Evolutionary conservation across 2,888 invertebrate species (phyloP).

Genomic region (Sinelater perroti): DNA sequence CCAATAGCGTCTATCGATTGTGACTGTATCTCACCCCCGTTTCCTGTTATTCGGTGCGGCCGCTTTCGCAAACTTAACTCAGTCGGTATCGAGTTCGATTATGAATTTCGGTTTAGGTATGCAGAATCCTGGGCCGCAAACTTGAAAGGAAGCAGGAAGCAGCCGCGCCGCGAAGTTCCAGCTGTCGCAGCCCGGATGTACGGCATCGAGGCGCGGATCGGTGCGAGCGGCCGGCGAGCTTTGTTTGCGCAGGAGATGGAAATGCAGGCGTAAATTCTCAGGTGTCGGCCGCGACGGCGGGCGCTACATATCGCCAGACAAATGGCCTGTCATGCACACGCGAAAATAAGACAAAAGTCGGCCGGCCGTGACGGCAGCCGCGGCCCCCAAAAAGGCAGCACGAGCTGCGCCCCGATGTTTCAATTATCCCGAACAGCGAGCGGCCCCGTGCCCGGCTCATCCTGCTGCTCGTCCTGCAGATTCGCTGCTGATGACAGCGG

Average conservation of each 20-base stretch:
- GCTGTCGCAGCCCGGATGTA: too few relatives aligned
- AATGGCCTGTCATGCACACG: constrained; percentile 35
- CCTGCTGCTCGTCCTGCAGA: constrained; percentile 31
- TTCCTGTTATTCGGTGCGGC: too few relatives aligned
- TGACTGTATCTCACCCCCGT: too few relatives aligned
- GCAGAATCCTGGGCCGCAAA: too few relatives aligned
- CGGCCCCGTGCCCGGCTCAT: constrained; percentile 28
- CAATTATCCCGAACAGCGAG: constrained; percentile 34
- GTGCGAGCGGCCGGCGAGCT: too few relatives aligned
- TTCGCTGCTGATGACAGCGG: constrained; percentile 37
- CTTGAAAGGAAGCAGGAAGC: too few relatives aligned
- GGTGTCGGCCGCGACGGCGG: constrained; percentile 33
- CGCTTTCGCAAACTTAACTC: too few relatives aligned
- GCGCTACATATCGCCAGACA: constrained; percentile 33
- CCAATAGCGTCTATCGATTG: too few relatives aligned
- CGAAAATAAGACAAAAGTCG: constrained; percentile 35
- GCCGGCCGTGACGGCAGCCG: constrained; percentile 18
- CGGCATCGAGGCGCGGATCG: too few relatives aligned
- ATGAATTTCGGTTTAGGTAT: too few relatives aligned
- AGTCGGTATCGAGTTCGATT: too few relatives aligned
- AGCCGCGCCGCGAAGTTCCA: too few relatives aligned
- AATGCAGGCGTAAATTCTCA: constrained; percentile 37
- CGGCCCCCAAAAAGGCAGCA: constrained; percentile 21
- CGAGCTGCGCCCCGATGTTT: constrained; percentile 32
- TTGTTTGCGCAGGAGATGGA: constrained; percentile 35